These are phyloP conservation scores for Drosophila aldrichi DNA, from an alignment of 2,888 invertebrate species.

Conservation along the genomic window DNA sequence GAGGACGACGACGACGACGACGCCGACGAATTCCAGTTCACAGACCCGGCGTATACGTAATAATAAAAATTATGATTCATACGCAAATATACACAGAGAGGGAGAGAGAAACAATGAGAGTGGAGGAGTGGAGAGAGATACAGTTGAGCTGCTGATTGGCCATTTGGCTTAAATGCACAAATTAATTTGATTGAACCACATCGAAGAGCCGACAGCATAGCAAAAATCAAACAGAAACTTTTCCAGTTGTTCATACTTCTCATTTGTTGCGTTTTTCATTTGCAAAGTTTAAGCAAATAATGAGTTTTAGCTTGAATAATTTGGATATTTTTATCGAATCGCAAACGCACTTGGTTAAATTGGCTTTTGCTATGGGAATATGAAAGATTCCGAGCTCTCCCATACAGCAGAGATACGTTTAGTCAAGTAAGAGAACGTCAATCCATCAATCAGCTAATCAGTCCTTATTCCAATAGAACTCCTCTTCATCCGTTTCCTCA, in stretches of 20 bases:
- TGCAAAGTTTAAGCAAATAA: slow-evolving; percentile 49
- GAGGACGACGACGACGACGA: slow-evolving; percentile 4
- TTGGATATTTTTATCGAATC: background rate
- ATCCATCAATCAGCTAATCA: too few relatives aligned
- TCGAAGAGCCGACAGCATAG: slow-evolving; percentile 2
- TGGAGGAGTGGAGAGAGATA: background rate
- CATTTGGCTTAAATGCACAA: slow-evolving; percentile 63
- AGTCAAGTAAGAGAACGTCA: too few relatives aligned
- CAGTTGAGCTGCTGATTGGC: slow-evolving; percentile 39
- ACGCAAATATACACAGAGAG: slow-evolving; percentile 20
- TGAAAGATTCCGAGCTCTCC: background rate
- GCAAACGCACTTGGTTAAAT: background rate
- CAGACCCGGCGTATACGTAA: slow-evolving; percentile 65
- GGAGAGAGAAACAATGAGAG: too few relatives aligned
- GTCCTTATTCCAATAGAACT: too few relatives aligned
- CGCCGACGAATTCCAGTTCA: slow-evolving; percentile 16
- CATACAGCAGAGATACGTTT: too few relatives aligned
- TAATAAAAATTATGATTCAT: slow-evolving; percentile 74
- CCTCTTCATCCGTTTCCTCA: too few relatives aligned
- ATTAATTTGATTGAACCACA: slow-evolving; percentile 70
- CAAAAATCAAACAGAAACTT: slow-evolving; percentile 29
- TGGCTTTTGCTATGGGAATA: background rate
- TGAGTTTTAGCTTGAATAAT: slow-evolving; percentile 7
- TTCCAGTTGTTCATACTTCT: slow-evolving; percentile 7
- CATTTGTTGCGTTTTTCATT: slow-evolving; percentile 10